Conservation (phyloP, 2,797 vertebrate species). For the Micropoecilia bifurca region DNA sequence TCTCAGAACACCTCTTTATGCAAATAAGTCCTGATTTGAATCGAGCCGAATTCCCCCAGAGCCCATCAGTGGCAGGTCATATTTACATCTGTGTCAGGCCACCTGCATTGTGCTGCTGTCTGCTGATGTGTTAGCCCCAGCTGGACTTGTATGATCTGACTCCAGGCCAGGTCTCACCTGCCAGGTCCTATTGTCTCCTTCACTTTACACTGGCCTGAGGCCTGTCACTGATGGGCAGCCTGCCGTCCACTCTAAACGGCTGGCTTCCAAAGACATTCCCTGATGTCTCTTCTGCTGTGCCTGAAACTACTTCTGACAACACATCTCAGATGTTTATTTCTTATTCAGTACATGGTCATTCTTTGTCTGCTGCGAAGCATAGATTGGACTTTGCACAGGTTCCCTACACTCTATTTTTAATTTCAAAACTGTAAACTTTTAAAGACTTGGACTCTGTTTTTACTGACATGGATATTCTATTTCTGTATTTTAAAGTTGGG, state of each 20-base stretch:
- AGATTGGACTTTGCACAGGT: background rate
- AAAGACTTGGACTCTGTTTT: background rate
- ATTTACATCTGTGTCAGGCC: constrained; percentile 73
- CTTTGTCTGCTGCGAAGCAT: constrained; percentile 36
- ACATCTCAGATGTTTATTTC: constrained; percentile 57
- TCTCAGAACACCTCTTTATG: constrained; percentile 29
- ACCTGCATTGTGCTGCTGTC: constrained; percentile 70
- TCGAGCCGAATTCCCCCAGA: constrained; percentile 53
- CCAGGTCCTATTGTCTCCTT: constrained; percentile 78
- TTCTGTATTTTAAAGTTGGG: background rate
- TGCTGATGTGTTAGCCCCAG: constrained; percentile 76
- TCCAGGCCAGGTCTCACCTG: constrained; percentile 84
- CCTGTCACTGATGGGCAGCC: constrained; percentile 78
- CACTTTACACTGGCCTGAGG: constrained; percentile 70
- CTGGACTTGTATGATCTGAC: constrained; percentile 79
- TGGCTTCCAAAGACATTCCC: constrained; percentile 69
- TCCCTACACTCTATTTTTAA: background rate
- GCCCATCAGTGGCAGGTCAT: constrained; percentile 73
- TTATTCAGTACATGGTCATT: constrained; percentile 29
- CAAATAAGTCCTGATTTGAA: constrained; percentile 65
- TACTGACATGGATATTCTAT: background rate
- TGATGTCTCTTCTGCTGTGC: constrained; percentile 53
- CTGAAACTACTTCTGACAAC: constrained; percentile 73
- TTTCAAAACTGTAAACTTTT: background rate
- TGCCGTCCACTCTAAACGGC: constrained; percentile 73